Percentiles rank a stretch among this genome's conserved stretches.
Conservation (phyloP, 2,888 invertebrate genomes). For the Harpalus rubripes region DNA sequence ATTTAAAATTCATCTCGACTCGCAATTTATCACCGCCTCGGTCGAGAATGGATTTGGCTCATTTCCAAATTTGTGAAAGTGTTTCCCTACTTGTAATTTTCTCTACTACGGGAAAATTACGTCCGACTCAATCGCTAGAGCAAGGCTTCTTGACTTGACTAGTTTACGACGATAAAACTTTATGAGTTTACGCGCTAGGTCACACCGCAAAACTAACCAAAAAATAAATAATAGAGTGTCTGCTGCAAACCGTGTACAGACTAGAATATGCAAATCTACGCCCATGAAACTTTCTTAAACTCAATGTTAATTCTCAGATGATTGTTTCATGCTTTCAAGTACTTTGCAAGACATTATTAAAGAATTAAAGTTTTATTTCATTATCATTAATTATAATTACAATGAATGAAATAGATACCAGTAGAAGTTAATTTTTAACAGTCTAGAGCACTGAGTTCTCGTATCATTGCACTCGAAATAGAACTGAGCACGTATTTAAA, state of each 20-base stretch:
- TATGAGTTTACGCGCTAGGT: slow-evolving; percentile 21
- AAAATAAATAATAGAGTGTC: slow-evolving; percentile 20
- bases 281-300: not conserved
- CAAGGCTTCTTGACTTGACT: slow-evolving; percentile 3
- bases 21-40: slow-evolving; percentile 35
- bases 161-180: slow-evolving; percentile 46
- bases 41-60: slow-evolving; percentile 42
- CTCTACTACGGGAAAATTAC: slow-evolving; percentile 20
- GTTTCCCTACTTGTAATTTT: slow-evolving; percentile 37
- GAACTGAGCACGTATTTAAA: too few species aligned
- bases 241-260: not conserved
- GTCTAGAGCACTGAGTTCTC: too few species aligned
- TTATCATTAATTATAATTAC: not conserved
- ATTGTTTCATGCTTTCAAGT: not conserved
- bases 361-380: not conserved
- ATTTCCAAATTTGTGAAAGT: slow-evolving; percentile 49
- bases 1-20: slow-evolving; percentile 47
- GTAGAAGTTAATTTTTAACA: too few species aligned
- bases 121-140: not conserved
- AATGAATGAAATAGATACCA: too few species aligned
- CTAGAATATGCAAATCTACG: slow-evolving; percentile 14
- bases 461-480: too few species aligned
- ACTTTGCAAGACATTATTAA: slow-evolving; percentile 3
- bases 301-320: slow-evolving; percentile 13
- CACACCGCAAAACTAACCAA: slow-evolving; percentile 32